Evolutionary conservation across 2,888 invertebrate genomes (phyloP).

Genomic region (Prenolepis imparis): DNA sequence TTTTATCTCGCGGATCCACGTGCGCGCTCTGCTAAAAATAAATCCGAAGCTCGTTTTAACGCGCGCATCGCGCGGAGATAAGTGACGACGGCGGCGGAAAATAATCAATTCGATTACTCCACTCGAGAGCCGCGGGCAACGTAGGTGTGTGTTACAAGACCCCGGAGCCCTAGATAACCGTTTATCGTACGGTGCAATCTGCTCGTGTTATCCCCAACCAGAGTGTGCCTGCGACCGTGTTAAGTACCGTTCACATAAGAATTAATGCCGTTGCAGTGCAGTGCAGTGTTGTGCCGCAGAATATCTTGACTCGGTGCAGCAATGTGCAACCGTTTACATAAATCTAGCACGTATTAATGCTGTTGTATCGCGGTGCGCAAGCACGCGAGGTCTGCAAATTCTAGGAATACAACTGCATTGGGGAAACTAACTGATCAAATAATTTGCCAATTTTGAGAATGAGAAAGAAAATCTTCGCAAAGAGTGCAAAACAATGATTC

Average conservation of each 20-base stretch:
- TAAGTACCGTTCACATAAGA: constrained; percentile 37
- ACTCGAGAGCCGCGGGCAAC: constrained; percentile 22
- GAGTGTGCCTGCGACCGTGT: constrained; percentile 19
- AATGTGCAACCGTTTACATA: constrained; percentile 22
- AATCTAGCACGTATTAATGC: constrained; percentile 19
- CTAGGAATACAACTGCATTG: constrained; percentile 5
- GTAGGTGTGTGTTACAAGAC: constrained; percentile 22
- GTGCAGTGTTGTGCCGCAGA: not conserved
- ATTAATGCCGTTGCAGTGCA: constrained; percentile 34
- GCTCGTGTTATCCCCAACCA: not conserved
- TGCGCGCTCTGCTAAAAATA: constrained; percentile 39
- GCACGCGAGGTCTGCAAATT: constrained; percentile 5
- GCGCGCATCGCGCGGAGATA: constrained; percentile 35
- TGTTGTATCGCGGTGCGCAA: constrained; percentile 5
- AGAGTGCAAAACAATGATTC: not conserved
- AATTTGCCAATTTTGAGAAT: not conserved
- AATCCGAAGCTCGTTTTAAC: constrained; percentile 31
- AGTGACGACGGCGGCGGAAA: constrained; percentile 33
- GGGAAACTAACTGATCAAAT: not conserved
- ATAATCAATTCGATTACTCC: constrained; percentile 49
- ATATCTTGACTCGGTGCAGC: constrained; percentile 30
- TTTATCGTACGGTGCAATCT: constrained; percentile 42
- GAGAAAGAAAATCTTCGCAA: not conserved
- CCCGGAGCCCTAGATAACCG: constrained; percentile 40
- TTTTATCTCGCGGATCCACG: constrained; percentile 29